Percentiles rank a stretch among this genome's conserved stretches.
Conservation (phyloP, 2,797 vertebrate genomes). For the Eptatretus atami region DNA sequence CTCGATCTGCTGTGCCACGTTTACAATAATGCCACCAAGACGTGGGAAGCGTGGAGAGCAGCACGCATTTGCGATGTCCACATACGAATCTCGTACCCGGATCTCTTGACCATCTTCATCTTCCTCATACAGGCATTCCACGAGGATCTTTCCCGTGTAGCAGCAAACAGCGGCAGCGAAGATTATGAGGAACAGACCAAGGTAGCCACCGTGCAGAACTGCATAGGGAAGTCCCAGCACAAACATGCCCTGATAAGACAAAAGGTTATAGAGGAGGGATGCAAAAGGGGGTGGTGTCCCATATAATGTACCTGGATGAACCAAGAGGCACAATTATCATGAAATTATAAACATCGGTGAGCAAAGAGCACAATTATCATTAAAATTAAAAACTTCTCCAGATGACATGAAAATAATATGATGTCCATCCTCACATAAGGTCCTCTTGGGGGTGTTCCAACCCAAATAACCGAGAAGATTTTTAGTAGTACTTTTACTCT, state of each 20-base stretch:
- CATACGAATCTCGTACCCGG: constrained; percentile 22
- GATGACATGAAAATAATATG: too few relatives aligned
- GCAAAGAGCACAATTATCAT: neutral
- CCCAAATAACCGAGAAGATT: too few relatives aligned
- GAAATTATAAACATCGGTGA: neutral
- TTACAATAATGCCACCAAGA: constrained; percentile 19
- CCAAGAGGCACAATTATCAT: neutral
- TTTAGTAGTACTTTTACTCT: too few relatives aligned
- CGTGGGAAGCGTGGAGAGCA: constrained; percentile 18
- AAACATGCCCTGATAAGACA: constrained; percentile 23
- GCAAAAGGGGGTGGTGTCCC: neutral
- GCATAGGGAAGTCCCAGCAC: constrained; percentile 26
- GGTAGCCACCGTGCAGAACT: constrained; percentile 26
- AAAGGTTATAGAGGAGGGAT: neutral
- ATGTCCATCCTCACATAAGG: too few relatives aligned
- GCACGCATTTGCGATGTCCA: constrained; percentile 25
- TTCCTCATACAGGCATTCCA: constrained; percentile 26
- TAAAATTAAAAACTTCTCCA: neutral
- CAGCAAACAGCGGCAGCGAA: constrained; percentile 23
- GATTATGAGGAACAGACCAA: constrained; percentile 22
- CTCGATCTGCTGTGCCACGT: constrained; percentile 19
- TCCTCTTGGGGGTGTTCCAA: too few relatives aligned
- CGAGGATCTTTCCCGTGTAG: constrained; percentile 25
- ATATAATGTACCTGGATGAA: too few relatives aligned
- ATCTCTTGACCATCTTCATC: constrained; percentile 15